Conservation (phyloP, 2,888 invertebrate genomes). For the Apoderus coryli region DNA sequence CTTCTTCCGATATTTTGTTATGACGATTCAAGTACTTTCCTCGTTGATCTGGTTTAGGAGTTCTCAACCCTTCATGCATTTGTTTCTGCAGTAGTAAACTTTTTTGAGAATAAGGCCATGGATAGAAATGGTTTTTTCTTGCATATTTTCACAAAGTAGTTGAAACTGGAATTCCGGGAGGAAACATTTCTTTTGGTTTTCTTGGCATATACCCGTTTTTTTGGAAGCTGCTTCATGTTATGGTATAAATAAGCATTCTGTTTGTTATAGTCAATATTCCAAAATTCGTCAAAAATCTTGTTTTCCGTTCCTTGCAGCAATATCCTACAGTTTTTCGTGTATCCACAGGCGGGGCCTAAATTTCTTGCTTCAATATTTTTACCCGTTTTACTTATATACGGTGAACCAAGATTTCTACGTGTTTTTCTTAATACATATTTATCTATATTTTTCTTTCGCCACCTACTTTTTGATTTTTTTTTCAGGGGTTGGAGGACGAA, state of each 20-base stretch:
- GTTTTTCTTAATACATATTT: constrained; percentile 6
- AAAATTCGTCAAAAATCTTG: constrained; percentile 12
- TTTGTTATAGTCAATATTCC: constrained; percentile 11
- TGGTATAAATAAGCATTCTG: constrained; percentile 15
- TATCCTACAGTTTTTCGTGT: constrained; percentile 11
- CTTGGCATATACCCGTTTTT: constrained; percentile 13
- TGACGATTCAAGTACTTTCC: constrained; percentile 12
- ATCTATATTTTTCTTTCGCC: constrained; percentile 7
- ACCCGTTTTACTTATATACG: constrained; percentile 8
- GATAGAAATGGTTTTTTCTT: constrained; percentile 9
- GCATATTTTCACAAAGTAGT: constrained; percentile 13
- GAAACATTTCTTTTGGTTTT: constrained; percentile 13
- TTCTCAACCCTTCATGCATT: constrained; percentile 10
- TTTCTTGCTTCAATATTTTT: constrained; percentile 5
- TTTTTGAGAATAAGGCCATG: constrained; percentile 10
- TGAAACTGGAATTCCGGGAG: constrained; percentile 9
- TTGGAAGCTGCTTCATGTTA: constrained; percentile 7
- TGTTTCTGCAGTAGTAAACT: constrained; percentile 9
- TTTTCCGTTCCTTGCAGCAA: constrained; percentile 9
- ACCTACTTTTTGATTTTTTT: constrained; percentile 5
- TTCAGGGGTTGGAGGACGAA: constrained; percentile 6
- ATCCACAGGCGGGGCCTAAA: constrained; percentile 5
- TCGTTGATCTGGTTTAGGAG: constrained; percentile 11
- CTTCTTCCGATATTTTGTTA: constrained; percentile 11
- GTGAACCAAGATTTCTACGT: constrained; percentile 8